These are phyloP conservation scores for Subacronicta megacephala DNA, from an alignment of 2,888 invertebrate genomes.

Conservation along the genomic window DNA sequence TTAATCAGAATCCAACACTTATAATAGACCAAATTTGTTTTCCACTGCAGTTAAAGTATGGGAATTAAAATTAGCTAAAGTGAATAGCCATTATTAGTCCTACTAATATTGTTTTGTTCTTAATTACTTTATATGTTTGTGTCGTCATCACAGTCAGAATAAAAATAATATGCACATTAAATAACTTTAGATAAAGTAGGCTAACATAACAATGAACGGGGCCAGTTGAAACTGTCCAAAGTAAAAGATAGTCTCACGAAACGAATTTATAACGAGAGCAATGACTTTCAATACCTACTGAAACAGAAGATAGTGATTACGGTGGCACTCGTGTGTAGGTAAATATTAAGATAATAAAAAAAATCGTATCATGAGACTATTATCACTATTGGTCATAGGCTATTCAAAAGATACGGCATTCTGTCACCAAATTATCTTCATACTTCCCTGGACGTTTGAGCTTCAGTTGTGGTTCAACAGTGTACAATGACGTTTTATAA, in stretches of 20 bases:
- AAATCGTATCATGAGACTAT: constrained; percentile 28
- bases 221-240: constrained; percentile 5
- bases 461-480: constrained; percentile 38
- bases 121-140: neutral
- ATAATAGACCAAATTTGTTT: no score
- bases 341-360: constrained; percentile 35
- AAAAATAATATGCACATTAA: no score
- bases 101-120: no score
- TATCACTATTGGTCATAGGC: constrained; percentile 55
- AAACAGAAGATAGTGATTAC: constrained; percentile 24
- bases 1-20: constrained; percentile 1
- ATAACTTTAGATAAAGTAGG: neutral
- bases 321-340: constrained; percentile 30
- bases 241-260: constrained; percentile 20
- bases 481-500: constrained; percentile 47
- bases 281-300: constrained; percentile 33
- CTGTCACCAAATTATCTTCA: constrained; percentile 27
- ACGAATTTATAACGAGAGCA: constrained; percentile 27
- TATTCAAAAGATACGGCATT: constrained; percentile 37
- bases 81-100: no score
- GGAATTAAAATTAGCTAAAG: neutral
- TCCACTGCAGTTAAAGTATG: no score
- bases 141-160: neutral
- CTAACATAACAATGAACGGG: constrained; percentile 9
- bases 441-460: constrained; percentile 12